Evolutionary conservation across 2,113 vertebrate species (phyloP).

Genomic region (Melanerpes formicivorus): DNA sequence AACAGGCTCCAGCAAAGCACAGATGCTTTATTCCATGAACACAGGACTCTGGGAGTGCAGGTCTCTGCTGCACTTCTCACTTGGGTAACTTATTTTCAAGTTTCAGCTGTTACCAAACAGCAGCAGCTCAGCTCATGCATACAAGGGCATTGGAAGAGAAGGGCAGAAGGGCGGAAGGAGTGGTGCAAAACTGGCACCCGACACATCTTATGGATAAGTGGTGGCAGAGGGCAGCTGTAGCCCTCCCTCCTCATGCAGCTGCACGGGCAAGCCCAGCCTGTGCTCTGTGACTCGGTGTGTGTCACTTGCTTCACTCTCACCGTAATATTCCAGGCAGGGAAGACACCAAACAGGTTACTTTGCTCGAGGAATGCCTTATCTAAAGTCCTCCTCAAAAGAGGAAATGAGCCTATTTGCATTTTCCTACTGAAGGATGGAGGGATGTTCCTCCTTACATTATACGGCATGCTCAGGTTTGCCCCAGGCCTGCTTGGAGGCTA

Average conservation of each 20-base stretch:
- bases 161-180: not conserved
- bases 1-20: not conserved
- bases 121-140: fast-evolving
- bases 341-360: constrained; percentile 63
- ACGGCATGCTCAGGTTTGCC: constrained; percentile 72
- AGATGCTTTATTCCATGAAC: not conserved
- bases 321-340: not conserved
- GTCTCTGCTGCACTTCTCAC: not conserved
- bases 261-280: fast-evolving
- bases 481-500: constrained; percentile 78
- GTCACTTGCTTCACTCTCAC: not conserved
- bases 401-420: constrained; percentile 81
- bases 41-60: not conserved
- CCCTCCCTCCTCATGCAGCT: fast-evolving
- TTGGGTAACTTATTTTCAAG: not conserved
- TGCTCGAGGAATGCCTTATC: constrained; percentile 73
- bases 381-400: constrained; percentile 72
- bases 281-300: not conserved
- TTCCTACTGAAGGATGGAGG: constrained; percentile 71
- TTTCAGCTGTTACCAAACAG: not conserved
- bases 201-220: not conserved
- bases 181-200: not conserved
- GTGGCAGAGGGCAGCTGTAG: not conserved
- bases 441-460: constrained; percentile 67
- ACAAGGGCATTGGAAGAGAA: fast-evolving